Evolutionary conservation across 2,888 invertebrate species (phyloP).

Genomic region (Apotomis turbidana): DNA sequence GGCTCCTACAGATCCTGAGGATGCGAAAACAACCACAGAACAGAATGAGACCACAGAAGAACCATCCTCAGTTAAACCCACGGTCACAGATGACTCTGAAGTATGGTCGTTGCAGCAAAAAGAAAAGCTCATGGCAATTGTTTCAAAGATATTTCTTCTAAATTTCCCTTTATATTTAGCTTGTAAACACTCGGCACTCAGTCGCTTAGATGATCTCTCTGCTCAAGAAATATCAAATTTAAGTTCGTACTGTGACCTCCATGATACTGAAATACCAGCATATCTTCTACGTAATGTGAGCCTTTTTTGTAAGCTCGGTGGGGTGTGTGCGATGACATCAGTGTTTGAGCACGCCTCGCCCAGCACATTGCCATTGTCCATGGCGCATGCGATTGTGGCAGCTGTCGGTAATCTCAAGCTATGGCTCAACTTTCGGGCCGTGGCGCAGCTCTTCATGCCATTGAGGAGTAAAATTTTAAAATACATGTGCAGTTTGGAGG

Average conservation of each 20-base stretch:
- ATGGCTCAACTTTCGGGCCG: slow-evolving; percentile 96
- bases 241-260: slow-evolving; percentile 94
- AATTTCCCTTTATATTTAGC: slow-evolving; percentile 96
- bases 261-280: slow-evolving; percentile 96
- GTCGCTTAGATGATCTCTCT: slow-evolving; percentile 91
- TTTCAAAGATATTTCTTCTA: slow-evolving; percentile 93
- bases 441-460: slow-evolving; percentile 94
- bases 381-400: slow-evolving; percentile 96
- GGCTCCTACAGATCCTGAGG: slow-evolving; percentile 52
- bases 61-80: slow-evolving; percentile 47
- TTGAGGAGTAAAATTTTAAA: slow-evolving; percentile 93
- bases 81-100: slow-evolving; percentile 67
- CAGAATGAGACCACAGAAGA: slow-evolving; percentile 57
- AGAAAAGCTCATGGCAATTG: slow-evolving; percentile 93
- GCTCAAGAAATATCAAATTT: slow-evolving; percentile 92
- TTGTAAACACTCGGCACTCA: slow-evolving; percentile 92
- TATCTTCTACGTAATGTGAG: slow-evolving; percentile 96
- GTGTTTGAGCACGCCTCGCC: slow-evolving; percentile 92
- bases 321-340: slow-evolving; percentile 92
- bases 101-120: slow-evolving; percentile 92
- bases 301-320: slow-evolving; percentile 95
- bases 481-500: slow-evolving; percentile 96
- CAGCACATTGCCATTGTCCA: slow-evolving; percentile 90
- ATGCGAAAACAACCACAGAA: slow-evolving; percentile 54
- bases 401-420: slow-evolving; percentile 96